Evolutionary conservation across 23 tunicate species (phyloP).

Genomic region (Trididemnum clinides): DNA sequence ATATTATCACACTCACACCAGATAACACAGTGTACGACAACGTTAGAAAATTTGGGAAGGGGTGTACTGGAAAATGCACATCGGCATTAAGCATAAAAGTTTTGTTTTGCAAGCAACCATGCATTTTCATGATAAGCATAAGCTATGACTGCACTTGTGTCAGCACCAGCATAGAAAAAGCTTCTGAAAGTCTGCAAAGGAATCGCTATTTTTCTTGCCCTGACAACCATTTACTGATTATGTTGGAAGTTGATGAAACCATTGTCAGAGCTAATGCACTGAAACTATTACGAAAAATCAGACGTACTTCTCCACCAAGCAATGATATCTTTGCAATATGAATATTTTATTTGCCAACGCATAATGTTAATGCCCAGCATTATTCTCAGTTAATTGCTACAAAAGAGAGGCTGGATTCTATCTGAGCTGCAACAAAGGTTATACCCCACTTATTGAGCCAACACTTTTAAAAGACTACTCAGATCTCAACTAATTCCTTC

Average conservation of each 20-base stretch:
- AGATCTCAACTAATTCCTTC: neutral
- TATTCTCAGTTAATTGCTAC: neutral
- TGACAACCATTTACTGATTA: neutral
- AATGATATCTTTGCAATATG: neutral
- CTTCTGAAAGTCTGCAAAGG: neutral
- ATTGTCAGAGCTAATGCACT: conserved; percentile 1
- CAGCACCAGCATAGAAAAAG: neutral
- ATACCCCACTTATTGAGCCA: neutral
- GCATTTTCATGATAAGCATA: neutral
- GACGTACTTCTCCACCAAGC: neutral
- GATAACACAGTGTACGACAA: neutral
- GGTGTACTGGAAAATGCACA: neutral
- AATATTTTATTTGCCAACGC: neutral
- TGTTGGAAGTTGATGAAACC: neutral
- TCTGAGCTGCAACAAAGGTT: conserved; percentile 3
- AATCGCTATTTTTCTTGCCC: neutral
- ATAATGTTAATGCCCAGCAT: neutral
- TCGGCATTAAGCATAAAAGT: neutral
- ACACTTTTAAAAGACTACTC: neutral
- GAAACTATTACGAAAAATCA: neutral
- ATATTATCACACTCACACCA: neutral
- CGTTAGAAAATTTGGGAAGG: neutral
- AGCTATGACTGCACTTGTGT: neutral
- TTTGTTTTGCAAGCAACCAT: neutral
- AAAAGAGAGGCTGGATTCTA: neutral